phyloP scores from a whole-genome alignment of 2,888 invertebrate species.

The Drosophila engyochracea region DNA sequence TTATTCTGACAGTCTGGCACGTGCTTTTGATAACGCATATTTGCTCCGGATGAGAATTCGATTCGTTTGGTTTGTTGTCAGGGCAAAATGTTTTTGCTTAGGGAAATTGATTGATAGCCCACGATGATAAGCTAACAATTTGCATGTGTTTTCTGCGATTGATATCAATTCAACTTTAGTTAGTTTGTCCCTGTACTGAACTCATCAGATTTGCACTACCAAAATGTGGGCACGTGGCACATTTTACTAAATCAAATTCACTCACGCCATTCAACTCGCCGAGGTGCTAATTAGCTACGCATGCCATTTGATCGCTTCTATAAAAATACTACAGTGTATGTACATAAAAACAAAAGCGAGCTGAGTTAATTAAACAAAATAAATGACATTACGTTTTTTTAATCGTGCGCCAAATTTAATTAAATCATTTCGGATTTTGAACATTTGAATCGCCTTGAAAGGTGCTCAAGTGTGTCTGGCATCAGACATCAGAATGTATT shows the following conservation, averaged over 20 bases:
- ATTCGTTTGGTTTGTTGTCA: slow-evolving; percentile 21
- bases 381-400: slow-evolving; percentile 2
- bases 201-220: slow-evolving; percentile 11
- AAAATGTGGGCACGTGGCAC: slow-evolving; percentile 59
- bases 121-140: background rate
- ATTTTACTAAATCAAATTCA: slow-evolving; percentile 14
- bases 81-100: background rate
- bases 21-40: slow-evolving; percentile 45
- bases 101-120: background rate
- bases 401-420: slow-evolving; percentile 5
- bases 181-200: slow-evolving; percentile 20
- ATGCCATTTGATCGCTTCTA: slow-evolving; percentile 59
- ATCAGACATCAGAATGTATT: background rate
- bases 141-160: slow-evolving; percentile 6
- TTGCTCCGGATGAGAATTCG: slow-evolving; percentile 7
- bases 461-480: background rate
- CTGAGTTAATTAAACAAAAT: slow-evolving; percentile 21
- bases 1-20: slow-evolving; percentile 42
- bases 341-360: slow-evolving; percentile 23
- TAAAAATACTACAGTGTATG: slow-evolving; percentile 27
- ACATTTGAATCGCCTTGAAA: background rate
- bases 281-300: slow-evolving; percentile 63
- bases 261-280: slow-evolving; percentile 27
- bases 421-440: background rate
- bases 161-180: background rate